phyloP scores from a whole-genome alignment of 2,888 invertebrate species.

The Orthosia gothica region DNA sequence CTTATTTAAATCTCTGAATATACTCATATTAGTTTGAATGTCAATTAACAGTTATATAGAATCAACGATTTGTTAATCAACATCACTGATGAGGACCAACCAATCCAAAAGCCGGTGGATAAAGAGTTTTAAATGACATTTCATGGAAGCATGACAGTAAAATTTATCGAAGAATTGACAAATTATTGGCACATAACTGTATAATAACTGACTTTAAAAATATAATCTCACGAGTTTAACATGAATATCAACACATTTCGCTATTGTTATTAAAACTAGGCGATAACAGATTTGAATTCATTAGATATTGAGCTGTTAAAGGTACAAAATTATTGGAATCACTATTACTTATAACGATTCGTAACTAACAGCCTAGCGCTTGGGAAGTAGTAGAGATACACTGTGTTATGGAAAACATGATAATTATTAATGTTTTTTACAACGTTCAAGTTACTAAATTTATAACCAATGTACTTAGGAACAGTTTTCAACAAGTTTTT shows the following conservation, averaged over 20 bases:
- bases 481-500: conserved; percentile 53
- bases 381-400: conserved; percentile 74
- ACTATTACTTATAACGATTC: conserved; percentile 82
- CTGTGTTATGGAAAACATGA: conserved; percentile 62
- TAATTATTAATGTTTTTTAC: conserved; percentile 10
- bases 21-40: conserved; percentile 21
- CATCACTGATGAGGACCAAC: conserved; percentile 33
- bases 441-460: conserved; percentile 20
- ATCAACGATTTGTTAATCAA: conserved; percentile 42
- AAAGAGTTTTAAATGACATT: conserved; percentile 41
- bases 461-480: conserved; percentile 42
- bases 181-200: conserved; percentile 61
- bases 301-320: conserved; percentile 84
- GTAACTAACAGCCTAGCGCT: conserved; percentile 82
- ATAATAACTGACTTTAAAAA: conserved; percentile 60
- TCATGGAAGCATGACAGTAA: conserved; percentile 48
- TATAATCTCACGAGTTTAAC: conserved; percentile 56
- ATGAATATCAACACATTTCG: conserved; percentile 59
- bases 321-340: conserved; percentile 86
- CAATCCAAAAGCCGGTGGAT: conserved; percentile 40
- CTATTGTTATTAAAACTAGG: conserved; percentile 75
- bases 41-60: conserved; percentile 36
- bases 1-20: conserved; percentile 25
- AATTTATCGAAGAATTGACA: conserved; percentile 57
- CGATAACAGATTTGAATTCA: conserved; percentile 77